Conservation (phyloP, 2,113 vertebrate species). For the Clarias macrocephalus region DNA sequence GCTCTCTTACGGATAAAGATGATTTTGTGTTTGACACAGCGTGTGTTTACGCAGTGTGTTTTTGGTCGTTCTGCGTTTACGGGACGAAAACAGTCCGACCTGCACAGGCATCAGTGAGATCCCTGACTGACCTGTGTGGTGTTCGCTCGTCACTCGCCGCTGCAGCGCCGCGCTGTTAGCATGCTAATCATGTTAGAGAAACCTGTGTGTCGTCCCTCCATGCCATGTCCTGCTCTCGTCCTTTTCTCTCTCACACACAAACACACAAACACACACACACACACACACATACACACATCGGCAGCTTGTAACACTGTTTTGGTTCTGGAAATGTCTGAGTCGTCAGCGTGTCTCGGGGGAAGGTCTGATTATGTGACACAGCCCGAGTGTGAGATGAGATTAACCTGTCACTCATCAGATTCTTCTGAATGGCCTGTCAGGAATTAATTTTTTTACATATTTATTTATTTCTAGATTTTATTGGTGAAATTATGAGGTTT, state of each 20-base stretch:
- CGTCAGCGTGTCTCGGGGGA: slow-evolving; percentile 7
- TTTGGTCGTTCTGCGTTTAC: not conserved
- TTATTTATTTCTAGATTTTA: not conserved
- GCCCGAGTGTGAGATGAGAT: slow-evolving; percentile 17
- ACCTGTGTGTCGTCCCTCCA: not conserved
- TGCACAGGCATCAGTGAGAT: not conserved
- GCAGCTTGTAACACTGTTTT: not conserved
- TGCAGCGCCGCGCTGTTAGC: slow-evolving; percentile 11
- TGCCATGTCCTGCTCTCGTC: not conserved
- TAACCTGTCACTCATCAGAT: slow-evolving; percentile 7
- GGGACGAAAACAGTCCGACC: not conserved
- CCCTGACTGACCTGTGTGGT: not conserved
- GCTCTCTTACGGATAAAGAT: no score
- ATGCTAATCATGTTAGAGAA: slow-evolving; percentile 33
- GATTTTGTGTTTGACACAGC: no score
- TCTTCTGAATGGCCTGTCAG: not conserved
- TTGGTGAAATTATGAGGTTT: not conserved
- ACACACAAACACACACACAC: no score
- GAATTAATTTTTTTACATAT: not conserved
- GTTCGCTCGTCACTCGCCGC: slow-evolving; percentile 18
- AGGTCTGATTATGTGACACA: not conserved
- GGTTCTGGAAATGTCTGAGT: not conserved
- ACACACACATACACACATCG: not conserved
- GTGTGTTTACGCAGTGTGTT: not conserved
- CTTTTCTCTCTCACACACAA: no score